A percentile compares a stretch with the other conserved stretches of the same genome.
phyloP scores from a whole-genome alignment of 2,797 vertebrate genomes.

The Sternarchorhynchus goeldii region DNA sequence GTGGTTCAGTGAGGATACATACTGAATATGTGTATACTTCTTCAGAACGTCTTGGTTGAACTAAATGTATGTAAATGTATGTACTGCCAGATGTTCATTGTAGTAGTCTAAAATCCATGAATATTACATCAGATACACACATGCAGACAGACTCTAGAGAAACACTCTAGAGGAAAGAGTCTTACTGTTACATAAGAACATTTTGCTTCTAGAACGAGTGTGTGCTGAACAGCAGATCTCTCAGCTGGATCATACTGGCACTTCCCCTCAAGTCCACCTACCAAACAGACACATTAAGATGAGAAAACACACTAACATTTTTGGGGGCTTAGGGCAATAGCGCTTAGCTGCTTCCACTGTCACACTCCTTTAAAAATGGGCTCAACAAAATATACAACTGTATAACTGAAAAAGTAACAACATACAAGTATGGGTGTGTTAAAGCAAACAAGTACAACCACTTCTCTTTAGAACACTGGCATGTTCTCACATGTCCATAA shows the following conservation, averaged over 20 bases:
- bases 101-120: conserved; percentile 38
- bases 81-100: conserved; percentile 45
- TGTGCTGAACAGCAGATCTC: conserved; percentile 35
- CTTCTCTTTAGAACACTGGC: conserved; percentile 9
- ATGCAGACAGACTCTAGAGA: conserved; percentile 30
- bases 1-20: conserved; percentile 68
- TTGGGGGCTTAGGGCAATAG: too few relatives aligned
- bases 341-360: too few relatives aligned
- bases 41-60: conserved; percentile 26
- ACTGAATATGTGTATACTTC: conserved; percentile 11
- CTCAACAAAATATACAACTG: too few relatives aligned
- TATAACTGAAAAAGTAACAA: background rate
- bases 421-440: conserved; percentile 23
- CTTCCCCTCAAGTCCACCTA: conserved; percentile 16
- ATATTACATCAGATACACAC: conserved; percentile 13
- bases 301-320: too few relatives aligned
- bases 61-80: conserved; percentile 23
- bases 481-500: conserved; percentile 18
- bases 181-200: conserved; percentile 62
- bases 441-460: conserved; percentile 39
- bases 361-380: background rate
- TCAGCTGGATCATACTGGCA: conserved; percentile 38
- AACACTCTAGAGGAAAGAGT: conserved; percentile 16
- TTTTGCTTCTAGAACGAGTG: conserved; percentile 28
- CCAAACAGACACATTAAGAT: conserved; percentile 7